Percentiles rank a stretch among this genome's conserved stretches.
Evolutionary conservation across 2,113 vertebrate species (phyloP).

Genomic region (Misgurnus mizolepis): DNA sequence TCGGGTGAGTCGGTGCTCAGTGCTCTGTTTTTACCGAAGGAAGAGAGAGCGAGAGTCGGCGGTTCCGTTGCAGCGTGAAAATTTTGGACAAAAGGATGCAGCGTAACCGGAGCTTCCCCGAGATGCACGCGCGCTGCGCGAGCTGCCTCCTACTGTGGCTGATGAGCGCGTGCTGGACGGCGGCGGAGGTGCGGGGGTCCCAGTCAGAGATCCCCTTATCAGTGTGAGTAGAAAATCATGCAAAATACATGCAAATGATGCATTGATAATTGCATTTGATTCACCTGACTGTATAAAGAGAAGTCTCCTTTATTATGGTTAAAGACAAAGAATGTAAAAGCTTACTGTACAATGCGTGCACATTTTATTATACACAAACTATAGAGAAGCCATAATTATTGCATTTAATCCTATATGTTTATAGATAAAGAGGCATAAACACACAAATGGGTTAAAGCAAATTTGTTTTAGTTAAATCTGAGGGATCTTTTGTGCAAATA

Average conservation of each 20-base stretch:
- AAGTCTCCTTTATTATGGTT: too few species aligned
- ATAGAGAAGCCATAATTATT: neutral
- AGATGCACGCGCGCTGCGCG: conserved; percentile 68
- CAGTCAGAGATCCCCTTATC: conserved; percentile 96
- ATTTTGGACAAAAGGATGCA: conserved; percentile 68
- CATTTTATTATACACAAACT: too few species aligned
- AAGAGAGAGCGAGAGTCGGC: neutral
- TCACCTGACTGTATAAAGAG: neutral
- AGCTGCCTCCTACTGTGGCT: conserved; percentile 74
- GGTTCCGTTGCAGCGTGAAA: neutral
- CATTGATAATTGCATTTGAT: neutral
- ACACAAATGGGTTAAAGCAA: neutral
- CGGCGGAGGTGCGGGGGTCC: conserved; percentile 80
- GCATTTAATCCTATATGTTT: neutral
- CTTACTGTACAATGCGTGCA: too few species aligned
- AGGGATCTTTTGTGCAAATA: too few species aligned
- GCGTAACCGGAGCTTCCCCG: conserved; percentile 59
- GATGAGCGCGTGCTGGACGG: conserved; percentile 74
- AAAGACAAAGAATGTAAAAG: too few species aligned
- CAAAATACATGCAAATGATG: neutral
- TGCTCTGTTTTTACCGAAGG: conserved; percentile 28
- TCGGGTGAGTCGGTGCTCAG: conserved; percentile 5
- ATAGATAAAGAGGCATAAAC: neutral
- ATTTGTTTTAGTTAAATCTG: too few species aligned
- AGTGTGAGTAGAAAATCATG: conserved; percentile 69